A percentile compares a stretch with the other conserved stretches of the same genome.
Evolutionary conservation across 2,113 vertebrate species (phyloP).

Genomic region (Lophura nycthemera): DNA sequence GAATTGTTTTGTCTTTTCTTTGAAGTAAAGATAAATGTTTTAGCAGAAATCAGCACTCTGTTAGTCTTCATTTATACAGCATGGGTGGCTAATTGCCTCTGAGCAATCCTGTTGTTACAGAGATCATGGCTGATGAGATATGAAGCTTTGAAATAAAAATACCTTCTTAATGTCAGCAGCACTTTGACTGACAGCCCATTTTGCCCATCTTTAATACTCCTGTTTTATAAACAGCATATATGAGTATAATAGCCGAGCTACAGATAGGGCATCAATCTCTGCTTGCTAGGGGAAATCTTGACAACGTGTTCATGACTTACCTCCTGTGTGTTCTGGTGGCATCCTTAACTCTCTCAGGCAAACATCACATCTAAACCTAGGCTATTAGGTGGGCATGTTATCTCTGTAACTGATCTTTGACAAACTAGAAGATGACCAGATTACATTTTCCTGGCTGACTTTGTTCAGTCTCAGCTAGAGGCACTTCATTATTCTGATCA

Average conservation of each 20-base stretch:
- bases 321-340: background rate
- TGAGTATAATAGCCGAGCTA: slow-evolving; percentile 1
- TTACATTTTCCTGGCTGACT: background rate
- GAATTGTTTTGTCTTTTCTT: slow-evolving; percentile 19
- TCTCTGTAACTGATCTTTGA: slow-evolving; percentile 34
- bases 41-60: slow-evolving; percentile 5
- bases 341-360: background rate
- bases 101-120: slow-evolving; percentile 37
- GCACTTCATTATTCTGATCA: slow-evolving; percentile 6
- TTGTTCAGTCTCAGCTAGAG: slow-evolving; percentile 11
- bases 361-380: background rate
- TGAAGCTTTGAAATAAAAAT: slow-evolving; percentile 46
- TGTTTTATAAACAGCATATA: background rate
- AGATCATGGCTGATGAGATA: slow-evolving; percentile 20
- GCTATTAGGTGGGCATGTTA: background rate
- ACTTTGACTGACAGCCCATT: slow-evolving; percentile 40
- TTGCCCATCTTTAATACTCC: background rate
- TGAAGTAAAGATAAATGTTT: slow-evolving; percentile 21
- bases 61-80: slow-evolving; percentile 5
- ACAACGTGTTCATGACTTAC: slow-evolving; percentile 6
- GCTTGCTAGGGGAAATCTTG: slow-evolving; percentile 15
- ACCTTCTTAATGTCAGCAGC: slow-evolving; percentile 27
- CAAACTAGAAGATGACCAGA: background rate
- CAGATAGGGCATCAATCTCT: slow-evolving; percentile 19
- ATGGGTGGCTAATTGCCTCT: slow-evolving; percentile 55